Base-by-base conservation (phyloP, 2,888 invertebrate genomes). In the Caenorhabditis sp. region DNA sequence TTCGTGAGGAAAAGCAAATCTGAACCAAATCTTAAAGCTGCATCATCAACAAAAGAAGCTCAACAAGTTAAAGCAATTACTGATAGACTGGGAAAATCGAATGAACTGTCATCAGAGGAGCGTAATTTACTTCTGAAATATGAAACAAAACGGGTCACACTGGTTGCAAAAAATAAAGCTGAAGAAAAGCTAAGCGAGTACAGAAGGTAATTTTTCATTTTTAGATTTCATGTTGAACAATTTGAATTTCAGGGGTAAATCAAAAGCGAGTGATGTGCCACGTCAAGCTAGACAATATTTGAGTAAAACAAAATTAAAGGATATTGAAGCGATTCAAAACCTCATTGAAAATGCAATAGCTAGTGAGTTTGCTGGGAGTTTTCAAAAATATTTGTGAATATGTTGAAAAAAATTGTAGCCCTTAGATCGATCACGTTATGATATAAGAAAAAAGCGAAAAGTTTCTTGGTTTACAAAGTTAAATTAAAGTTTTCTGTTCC, bases 121-220 rank as follows among this genome's bases (percentile, higher is more conserved):
- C 91, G 92, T 70, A 93, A 93, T 89, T 92, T 93, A 10, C 91
- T 93, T 81, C 90, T 95, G 66, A 93, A 94, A 89, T 93, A 93
- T 57, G 94, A 95, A 89, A 94, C 94, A 4, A 90, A 94, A 84
- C 92, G 93, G 91, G 94, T 94, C 5, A 90, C 95, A 72, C 92
- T 93, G 0, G 94, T 94, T 89, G 94, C 95, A 26, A 94, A 94
- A 88, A 93, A 94, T 89, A 93, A 94, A 92, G 94, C 95, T 38
- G 92, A 93, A 83, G 92, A 94, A 91, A 94, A 94, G 89, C 94
- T 94, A 93, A 93, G 88, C 67, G 84, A 77, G 1, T 72, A 74
- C 61, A 49, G 78, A 68, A 88, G 52, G 89, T 78, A 49, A 31
- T 36, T 23, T 63, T 12, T 5, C 17, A 38, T 26, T 1, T 23